Evolutionary conservation across 2,113 vertebrate species (phyloP).

Genomic region (Cyprinodon tularosa): DNA sequence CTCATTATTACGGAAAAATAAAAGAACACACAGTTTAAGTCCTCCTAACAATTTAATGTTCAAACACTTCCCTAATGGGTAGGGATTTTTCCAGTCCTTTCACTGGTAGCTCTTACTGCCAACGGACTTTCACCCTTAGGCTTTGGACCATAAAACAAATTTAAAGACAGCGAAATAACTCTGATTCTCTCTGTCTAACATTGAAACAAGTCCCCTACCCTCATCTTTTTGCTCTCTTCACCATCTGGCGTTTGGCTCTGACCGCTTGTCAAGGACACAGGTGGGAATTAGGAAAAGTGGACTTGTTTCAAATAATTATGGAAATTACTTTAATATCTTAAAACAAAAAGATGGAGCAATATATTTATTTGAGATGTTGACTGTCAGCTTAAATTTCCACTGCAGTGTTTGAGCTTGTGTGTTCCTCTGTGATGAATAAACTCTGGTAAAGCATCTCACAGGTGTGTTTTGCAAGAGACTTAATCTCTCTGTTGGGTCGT

Average conservation of each 20-base stretch:
- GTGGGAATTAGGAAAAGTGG: slow-evolving; percentile 91
- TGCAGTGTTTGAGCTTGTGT: slow-evolving; percentile 58
- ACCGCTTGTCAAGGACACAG: slow-evolving; percentile 90
- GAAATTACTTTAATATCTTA: slow-evolving; percentile 92
- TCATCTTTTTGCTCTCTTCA: slow-evolving; percentile 68
- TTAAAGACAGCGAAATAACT: slow-evolving; percentile 60
- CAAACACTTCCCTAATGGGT: slow-evolving; percentile 63
- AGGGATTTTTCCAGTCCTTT: slow-evolving; percentile 36
- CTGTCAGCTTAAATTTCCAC: slow-evolving; percentile 86
- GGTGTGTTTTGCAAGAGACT: slow-evolving; percentile 71
- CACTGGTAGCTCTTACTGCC: slow-evolving; percentile 41
- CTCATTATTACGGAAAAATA: not conserved
- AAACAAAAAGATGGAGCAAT: slow-evolving; percentile 80
- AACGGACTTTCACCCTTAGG: slow-evolving; percentile 41
- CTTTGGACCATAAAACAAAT: slow-evolving; percentile 57
- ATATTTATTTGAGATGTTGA: slow-evolving; percentile 83
- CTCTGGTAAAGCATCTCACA: slow-evolving; percentile 56
- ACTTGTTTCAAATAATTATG: slow-evolving; percentile 91
- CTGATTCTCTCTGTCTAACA: slow-evolving; percentile 69
- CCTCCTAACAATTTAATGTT: slow-evolving; percentile 64
- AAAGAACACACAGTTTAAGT: not conserved
- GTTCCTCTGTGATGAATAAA: slow-evolving; percentile 48
- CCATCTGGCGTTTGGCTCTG: slow-evolving; percentile 75
- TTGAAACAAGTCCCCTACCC: slow-evolving; percentile 50
- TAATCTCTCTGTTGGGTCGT: slow-evolving; percentile 69